Evolutionary conservation across 2,888 invertebrate species (phyloP).

Genomic region (Morinoia aosen): DNA sequence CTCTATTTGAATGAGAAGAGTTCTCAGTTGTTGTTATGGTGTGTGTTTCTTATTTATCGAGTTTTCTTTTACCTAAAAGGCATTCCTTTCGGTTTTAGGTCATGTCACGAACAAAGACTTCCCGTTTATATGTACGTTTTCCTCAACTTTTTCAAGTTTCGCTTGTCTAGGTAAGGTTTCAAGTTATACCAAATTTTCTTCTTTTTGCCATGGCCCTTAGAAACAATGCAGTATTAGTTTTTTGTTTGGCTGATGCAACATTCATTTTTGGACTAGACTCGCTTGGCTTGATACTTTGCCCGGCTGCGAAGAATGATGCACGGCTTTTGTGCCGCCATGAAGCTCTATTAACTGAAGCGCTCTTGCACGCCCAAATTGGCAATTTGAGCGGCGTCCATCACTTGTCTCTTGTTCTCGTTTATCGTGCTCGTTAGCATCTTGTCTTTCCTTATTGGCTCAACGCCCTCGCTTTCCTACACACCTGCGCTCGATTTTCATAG

Average conservation of each 20-base stretch:
- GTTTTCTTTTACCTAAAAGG: neutral
- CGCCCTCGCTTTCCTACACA: neutral
- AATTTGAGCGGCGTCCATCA: conserved; percentile 36
- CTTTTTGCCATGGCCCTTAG: neutral
- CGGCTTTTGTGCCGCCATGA: neutral
- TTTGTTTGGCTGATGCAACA: neutral
- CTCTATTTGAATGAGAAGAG: neutral
- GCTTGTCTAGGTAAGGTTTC: neutral
- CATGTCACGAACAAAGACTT: neutral
- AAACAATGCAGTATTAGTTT: neutral
- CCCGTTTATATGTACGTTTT: neutral
- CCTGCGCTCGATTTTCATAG: neutral
- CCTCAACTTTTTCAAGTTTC: neutral
- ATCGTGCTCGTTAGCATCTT: conserved; percentile 12
- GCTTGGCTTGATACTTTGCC: neutral
- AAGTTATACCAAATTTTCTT: neutral
- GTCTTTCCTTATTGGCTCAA: neutral
- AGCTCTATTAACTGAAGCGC: conserved; percentile 30
- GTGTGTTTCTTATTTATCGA: neutral
- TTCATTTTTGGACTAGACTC: neutral
- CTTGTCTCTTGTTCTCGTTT: conserved; percentile 2
- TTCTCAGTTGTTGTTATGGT: neutral
- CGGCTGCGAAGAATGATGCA: neutral
- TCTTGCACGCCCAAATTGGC: neutral
- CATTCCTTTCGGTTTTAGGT: neutral